Evolutionary conservation across 2,113 vertebrate genomes (phyloP), one percentile per base, ranked within the genome.

Genomic region (Phocoena sinus): DNA sequence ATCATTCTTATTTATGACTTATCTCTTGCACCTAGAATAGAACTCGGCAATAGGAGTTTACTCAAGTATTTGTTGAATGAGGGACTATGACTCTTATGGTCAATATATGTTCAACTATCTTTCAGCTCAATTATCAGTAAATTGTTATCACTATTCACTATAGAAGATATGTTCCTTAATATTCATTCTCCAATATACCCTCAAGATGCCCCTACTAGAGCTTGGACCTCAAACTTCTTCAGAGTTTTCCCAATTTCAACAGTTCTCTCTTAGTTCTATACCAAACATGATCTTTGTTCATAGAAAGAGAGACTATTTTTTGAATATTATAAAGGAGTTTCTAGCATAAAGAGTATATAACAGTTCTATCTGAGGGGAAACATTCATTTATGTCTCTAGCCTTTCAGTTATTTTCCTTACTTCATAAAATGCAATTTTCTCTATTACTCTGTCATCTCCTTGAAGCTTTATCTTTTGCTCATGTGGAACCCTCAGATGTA

Each of bases 391-490:
- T 89, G 25, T 92, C 80, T 94, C 58, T 85, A 84, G 28, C 17
- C 77, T 68, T 82, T 89, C 67, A 79, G 71, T 56, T 68, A 85
- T 74, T 91, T 97, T 82, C 80, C 71, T 95, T 63, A 87, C 53
- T 95, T 91, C 38, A 87, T 70, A 94, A 84, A 89, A 76, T n/a
- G 17, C 11, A 53, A 8, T 83, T 68, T 56, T 94, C 58, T 56
- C 53, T 7, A 82, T 77, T 74, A 62, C 10, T 83, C 50, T 79
- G 6, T 79, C 41, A 82, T 60, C 50, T 85, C 53, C 44, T 76
- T 68, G 31, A 89, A 70, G 41, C 8, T 90, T 44, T 28, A 41
- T 82, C 70, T 82, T 96, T 90, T 68, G 53, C 60, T 44, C 18
- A 4, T 1, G 3, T 11, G 18, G 71, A 92, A 38, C 6, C n/a